Base-by-base conservation (phyloP, 2,113 vertebrate genomes). In the Pardalotus punctatus region DNA sequence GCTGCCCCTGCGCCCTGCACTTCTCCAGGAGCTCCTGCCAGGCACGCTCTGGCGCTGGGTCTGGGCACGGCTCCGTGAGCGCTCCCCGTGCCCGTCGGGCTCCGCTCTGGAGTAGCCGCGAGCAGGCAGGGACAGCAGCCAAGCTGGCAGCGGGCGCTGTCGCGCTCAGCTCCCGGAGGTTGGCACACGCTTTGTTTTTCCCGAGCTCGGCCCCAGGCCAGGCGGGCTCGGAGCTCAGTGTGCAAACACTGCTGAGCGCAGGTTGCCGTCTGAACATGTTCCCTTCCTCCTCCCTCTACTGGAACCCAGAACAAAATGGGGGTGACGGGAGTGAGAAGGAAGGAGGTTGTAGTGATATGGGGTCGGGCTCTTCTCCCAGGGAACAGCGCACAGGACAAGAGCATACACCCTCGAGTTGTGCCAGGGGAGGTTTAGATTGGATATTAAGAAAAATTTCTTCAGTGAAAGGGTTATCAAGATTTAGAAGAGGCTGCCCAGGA, bases 1-100 rank as follows among this genome's bases (percentile, higher is more conserved):
- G 15, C 89, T 70, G 72, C 66, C 53, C 70, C 4, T 5, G 15
- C 3, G 0, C 25, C 0, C 4, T 0, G 35, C 45, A 1, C 64
- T 0, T 28, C 40, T 9, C 1, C 22, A 1, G 3, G 29, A 10
- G 78, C 60, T 43, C 4, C 36, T 82, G 87, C 62, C 45, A 12
- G 54, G 81, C 62, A 7, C 2, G 69, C 57, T 24, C 5, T 3
- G 0, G 9, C n/a, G 18, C 60, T 19, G 3, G 10, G 9, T 2
- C 51, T 4, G 80, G 86, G 91, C 24, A 3, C 29, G 1, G 65
- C 72, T 61, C 3, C 0, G 2, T 7, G 65, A 8, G 48, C 1
- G 11, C 0, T 71, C 21, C 62, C 92, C 2, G 27, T 5, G 71
- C 3, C 76, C 3, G 66, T 11, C 9, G 33, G 70, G 92, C 74